These are phyloP conservation scores for Microctenopoma lineatum DNA, from an alignment of 2,797 vertebrate genomes.

Conservation along the genomic window DNA sequence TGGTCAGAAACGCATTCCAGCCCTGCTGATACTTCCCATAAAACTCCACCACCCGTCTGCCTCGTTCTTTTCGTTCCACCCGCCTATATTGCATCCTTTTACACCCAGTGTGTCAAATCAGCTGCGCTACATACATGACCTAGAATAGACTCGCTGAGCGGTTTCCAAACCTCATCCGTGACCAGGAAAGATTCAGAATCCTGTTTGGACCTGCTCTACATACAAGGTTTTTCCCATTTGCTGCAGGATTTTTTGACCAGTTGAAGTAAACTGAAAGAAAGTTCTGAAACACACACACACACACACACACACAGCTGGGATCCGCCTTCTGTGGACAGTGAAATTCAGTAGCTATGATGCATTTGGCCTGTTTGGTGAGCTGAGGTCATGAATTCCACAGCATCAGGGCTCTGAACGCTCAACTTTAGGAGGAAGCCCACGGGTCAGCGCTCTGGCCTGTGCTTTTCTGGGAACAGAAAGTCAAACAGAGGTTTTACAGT, in stretches of 20 bases:
- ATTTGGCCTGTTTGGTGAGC: slow-evolving; percentile 5
- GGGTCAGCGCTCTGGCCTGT: neutral
- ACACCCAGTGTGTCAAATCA: neutral
- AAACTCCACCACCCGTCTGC: slow-evolving; percentile 22
- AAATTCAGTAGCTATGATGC: slow-evolving; percentile 4
- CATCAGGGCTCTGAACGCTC: slow-evolving; percentile 14
- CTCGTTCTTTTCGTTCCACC: neutral
- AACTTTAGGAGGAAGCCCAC: too few relatives aligned
- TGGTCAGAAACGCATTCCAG: slow-evolving; percentile 45
- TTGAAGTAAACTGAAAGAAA: neutral
- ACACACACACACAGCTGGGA: neutral
- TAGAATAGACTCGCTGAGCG: neutral
- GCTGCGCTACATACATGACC: slow-evolving; percentile 5
- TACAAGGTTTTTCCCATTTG: neutral
- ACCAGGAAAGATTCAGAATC: neutral
- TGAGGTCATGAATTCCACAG: slow-evolving; percentile 1
- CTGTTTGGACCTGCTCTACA: neutral
- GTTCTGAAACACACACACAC: neutral
- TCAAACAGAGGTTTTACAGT: slow-evolving; percentile 25
- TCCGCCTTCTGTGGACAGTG: too few relatives aligned
- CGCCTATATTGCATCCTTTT: slow-evolving; percentile 15
- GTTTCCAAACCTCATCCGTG: too few relatives aligned
- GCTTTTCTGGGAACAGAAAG: slow-evolving; percentile 45
- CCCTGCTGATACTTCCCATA: slow-evolving; percentile 53
- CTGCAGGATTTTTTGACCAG: neutral